These are phyloP conservation scores for Tholera decimalis DNA, from an alignment of 2,888 invertebrate genomes.

Conservation along the genomic window DNA sequence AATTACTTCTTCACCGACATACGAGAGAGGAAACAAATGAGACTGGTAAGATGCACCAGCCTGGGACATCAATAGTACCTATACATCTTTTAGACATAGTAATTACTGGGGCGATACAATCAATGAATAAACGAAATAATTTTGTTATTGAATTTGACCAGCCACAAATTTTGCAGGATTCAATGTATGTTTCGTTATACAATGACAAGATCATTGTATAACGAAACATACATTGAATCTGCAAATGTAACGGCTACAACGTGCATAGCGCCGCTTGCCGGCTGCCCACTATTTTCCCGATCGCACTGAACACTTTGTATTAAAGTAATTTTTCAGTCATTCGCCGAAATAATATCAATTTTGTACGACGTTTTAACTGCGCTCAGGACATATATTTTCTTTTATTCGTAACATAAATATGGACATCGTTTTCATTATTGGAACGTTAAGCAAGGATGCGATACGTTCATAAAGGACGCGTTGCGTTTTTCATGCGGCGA, in stretches of 20 bases:
- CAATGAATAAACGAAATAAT: background rate
- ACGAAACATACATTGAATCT: too few relatives aligned
- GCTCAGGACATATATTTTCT: constrained; percentile 4
- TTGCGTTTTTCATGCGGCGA: constrained; percentile 50
- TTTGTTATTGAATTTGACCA: background rate
- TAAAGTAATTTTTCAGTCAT: constrained; percentile 3
- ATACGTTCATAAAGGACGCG: constrained; percentile 15
- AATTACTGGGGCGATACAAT: background rate
- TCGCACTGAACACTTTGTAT: constrained; percentile 8
- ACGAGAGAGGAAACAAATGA: too few relatives aligned
- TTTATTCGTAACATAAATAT: constrained; percentile 26
- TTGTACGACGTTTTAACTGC: constrained; percentile 8
- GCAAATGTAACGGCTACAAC: background rate
- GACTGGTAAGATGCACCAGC: too few relatives aligned
- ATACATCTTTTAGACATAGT: too few relatives aligned
- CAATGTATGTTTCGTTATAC: background rate
- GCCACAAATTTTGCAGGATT: background rate
- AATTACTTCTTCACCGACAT: too few relatives aligned
- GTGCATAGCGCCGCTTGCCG: background rate
- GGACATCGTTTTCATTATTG: constrained; percentile 31
- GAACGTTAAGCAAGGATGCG: constrained; percentile 13
- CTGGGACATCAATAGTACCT: too few relatives aligned
- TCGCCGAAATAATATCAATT: constrained; percentile 8
- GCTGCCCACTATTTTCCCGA: background rate
- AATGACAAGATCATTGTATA: too few relatives aligned